Evolutionary conservation across 1,140 invertebrate genomes (phyloP), one percentile per base, ranked within the genome.

Genomic region (Drosophila sturtevanti): DNA sequence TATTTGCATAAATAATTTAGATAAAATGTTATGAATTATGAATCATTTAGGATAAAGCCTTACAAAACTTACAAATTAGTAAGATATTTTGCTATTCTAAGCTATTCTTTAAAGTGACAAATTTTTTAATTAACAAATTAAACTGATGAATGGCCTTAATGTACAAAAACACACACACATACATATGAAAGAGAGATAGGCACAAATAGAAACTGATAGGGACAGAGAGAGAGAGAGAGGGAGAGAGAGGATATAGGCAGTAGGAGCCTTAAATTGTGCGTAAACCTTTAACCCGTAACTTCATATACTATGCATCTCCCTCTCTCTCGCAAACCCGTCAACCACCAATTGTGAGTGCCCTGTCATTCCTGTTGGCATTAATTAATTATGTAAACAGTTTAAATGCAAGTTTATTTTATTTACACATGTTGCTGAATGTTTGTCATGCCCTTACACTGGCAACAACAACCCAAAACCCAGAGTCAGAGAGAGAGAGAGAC

Each of bases 361-460:
- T 70, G 74, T 76, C 74, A 77, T 41, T 77, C 60, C 59, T 65
- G 72, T 70, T 78, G 78, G 64, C 84, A 82, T 89, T 86, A 89
- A 89, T 86, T 89, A 86, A 86, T 86, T 86, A 86, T 86, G 84
- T 77, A 86, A 86, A 86, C 84, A 82, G 75, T 72, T 86, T 89
- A 86, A 86, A 89, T 82, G 75, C 75, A 82, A 89, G 82, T 89
- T 82, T 89, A 86, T 89, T 89, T 86, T 82, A 86, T 86, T 86
- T 86, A 86, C 82, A 86, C 79, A 82, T 86, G 82, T 82, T 85
- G 63, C 77, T 70, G 72, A 35, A 61, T 68, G 72, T 64, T 72
- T 52, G 59, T 63, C 51, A 35, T 52, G 35, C 24, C 38, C 14
- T 7, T 35, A 52, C 41, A 35, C 7, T 22, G 21, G 0, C 27